These are phyloP conservation scores for Megaustenia siamemsis DNA, from an alignment of 2,888 invertebrate species.

Conservation along the genomic window DNA sequence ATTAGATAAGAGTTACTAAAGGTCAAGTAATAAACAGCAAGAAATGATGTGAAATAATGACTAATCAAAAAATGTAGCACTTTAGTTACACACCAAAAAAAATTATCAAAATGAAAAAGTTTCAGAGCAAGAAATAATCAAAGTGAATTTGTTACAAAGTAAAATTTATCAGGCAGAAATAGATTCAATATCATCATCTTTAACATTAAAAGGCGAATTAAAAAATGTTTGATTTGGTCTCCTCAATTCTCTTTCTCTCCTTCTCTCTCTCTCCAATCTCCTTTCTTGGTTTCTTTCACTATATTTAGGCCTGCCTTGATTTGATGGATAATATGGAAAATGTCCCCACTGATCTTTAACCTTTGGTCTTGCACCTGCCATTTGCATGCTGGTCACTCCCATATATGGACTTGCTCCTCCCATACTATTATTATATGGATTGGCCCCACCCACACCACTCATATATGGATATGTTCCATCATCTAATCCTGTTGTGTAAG, in stretches of 20 bases:
- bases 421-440: conserved; percentile 17
- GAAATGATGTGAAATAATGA: too few species aligned
- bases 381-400: conserved; percentile 39
- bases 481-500: conserved; percentile 17
- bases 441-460: conserved; percentile 19
- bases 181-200: conserved; percentile 52
- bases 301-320: conserved; percentile 6
- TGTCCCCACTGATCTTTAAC: conserved; percentile 46
- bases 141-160: too few species aligned
- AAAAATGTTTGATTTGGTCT: conserved; percentile 47
- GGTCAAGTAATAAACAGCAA: too few species aligned
- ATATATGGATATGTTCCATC: conserved; percentile 2
- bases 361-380: conserved; percentile 45
- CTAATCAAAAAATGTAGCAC: too few species aligned
- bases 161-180: conserved; percentile 18
- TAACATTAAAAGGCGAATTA: conserved; percentile 42
- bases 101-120: too few species aligned
- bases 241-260: conserved; percentile 41
- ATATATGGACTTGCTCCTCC: conserved; percentile 29
- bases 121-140: too few species aligned
- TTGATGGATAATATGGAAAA: conserved; percentile 29
- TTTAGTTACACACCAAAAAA: too few species aligned
- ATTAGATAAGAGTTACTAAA: too few species aligned
- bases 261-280: conserved; percentile 38
- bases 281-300: conserved; percentile 21